Conservation (phyloP, 2,888 invertebrate species). For the Sarcophaga caerulescens region DNA sequence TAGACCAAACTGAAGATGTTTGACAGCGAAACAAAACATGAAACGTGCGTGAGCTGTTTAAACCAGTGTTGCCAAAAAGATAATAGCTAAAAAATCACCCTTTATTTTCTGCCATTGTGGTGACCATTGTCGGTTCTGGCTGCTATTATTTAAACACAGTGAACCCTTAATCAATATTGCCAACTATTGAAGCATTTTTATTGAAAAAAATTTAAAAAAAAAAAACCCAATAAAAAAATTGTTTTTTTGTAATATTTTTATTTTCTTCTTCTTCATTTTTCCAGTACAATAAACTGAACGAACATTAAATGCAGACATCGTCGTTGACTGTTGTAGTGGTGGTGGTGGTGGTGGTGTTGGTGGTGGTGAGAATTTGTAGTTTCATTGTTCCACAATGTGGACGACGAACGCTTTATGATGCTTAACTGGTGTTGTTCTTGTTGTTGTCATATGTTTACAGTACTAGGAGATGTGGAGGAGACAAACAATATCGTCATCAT, state of each 20-base stretch:
- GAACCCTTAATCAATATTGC: not conserved
- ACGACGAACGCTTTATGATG: too few relatives aligned
- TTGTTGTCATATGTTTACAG: slow-evolving; percentile 15
- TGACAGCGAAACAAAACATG: too few relatives aligned
- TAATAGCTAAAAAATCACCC: too few relatives aligned
- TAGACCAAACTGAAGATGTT: too few relatives aligned
- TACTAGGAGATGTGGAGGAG: slow-evolving; percentile 15
- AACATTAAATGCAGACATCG: slow-evolving; percentile 55
- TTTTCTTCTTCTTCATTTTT: slow-evolving; percentile 3
- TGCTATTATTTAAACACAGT: too few relatives aligned
- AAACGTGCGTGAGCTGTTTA: too few relatives aligned
- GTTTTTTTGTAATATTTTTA: slow-evolving; percentile 1
- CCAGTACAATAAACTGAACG: slow-evolving; percentile 20
- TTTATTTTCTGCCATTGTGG: not conserved
- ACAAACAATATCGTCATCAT: not conserved
- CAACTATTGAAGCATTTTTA: not conserved
- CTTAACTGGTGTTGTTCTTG: not conserved
- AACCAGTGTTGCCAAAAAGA: too few relatives aligned
- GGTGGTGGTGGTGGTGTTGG: slow-evolving; percentile 38
- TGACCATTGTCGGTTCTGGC: not conserved
- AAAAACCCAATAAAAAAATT: too few relatives aligned
- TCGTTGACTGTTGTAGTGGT: too few relatives aligned
- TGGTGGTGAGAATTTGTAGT: slow-evolving; percentile 53
- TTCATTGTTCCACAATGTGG: slow-evolving; percentile 40
- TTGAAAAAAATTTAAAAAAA: too few relatives aligned